A percentile compares a stretch with the other conserved stretches of the same genome.
Evolutionary conservation across 2,797 vertebrate species (phyloP).

Genomic region (Sebastes melanostomus): DNA sequence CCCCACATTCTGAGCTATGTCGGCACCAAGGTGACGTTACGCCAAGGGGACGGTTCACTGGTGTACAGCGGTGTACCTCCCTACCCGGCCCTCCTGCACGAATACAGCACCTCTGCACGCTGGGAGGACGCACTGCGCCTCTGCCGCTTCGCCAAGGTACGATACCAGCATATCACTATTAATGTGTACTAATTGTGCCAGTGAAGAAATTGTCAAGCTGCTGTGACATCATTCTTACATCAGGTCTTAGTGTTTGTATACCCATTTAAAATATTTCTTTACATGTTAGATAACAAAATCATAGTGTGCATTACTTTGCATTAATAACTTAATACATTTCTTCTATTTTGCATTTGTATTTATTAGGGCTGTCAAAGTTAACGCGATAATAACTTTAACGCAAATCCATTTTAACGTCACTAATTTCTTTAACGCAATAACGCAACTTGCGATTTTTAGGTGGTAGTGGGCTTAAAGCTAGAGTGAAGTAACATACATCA

Average conservation of each 20-base stretch:
- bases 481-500: too few relatives aligned
- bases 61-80: slow-evolving; percentile 87
- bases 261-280: background rate
- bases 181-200: background rate
- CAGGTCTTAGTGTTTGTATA: background rate
- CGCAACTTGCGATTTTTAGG: too few relatives aligned
- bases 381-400: too few relatives aligned
- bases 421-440: accelerated
- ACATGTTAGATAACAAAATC: background rate
- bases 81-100: slow-evolving; percentile 90
- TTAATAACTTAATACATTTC: background rate
- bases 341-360: slow-evolving; percentile 18
- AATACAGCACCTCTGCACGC: slow-evolving; percentile 81
- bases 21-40: slow-evolving; percentile 87
- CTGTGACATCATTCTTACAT: background rate
- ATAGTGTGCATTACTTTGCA: background rate
- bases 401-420: too few relatives aligned
- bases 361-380: background rate
- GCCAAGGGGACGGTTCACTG: slow-evolving; percentile 91
- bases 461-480: too few relatives aligned
- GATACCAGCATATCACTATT: background rate
- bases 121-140: slow-evolving; percentile 93
- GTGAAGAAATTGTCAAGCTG: background rate
- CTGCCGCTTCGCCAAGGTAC: slow-evolving; percentile 94
- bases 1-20: slow-evolving; percentile 90